These are phyloP conservation scores for Anagrus nilaparvatae DNA, from an alignment of 1,140 invertebrate genomes.

Conservation along the genomic window DNA sequence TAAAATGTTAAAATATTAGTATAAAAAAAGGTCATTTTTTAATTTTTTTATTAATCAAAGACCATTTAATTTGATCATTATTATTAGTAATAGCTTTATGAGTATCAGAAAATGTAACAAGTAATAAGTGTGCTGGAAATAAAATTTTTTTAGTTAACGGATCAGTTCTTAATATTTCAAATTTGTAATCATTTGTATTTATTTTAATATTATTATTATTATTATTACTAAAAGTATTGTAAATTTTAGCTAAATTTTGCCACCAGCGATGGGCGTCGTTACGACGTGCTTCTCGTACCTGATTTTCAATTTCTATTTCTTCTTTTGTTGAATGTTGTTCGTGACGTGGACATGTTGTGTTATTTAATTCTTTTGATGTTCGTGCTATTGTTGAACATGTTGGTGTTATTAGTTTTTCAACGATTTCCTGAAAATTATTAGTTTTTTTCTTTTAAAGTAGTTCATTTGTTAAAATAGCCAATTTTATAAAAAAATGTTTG, in stretches of 20 bases:
- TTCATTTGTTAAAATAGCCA: no score
- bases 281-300: slow-evolving; percentile 21
- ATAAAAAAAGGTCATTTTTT: no score
- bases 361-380: slow-evolving; percentile 9
- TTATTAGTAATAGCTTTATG: no score
- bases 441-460: no score
- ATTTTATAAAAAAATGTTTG: no score
- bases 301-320: slow-evolving; percentile 14
- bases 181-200: slow-evolving; percentile 14
- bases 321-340: slow-evolving; percentile 18
- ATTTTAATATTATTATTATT: no score
- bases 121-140: slow-evolving; percentile 21
- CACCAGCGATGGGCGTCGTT: slow-evolving; percentile 28
- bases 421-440: no score
- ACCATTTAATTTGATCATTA: no score
- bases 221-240: background rate
- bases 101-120: slow-evolving; percentile 1
- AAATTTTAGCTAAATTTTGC: slow-evolving; percentile 21
- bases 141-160: slow-evolving; percentile 23
- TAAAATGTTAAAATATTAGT: no score
- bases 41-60: no score
- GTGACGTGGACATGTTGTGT: slow-evolving; percentile 25
- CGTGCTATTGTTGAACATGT: slow-evolving; percentile 39
- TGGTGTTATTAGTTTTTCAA: slow-evolving; percentile 42
- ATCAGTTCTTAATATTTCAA: slow-evolving; percentile 25